Evolutionary conservation across 1,140 invertebrate genomes (phyloP), one percentile per base, ranked within the genome.

Genomic region (Steinernema khuongi): DNA sequence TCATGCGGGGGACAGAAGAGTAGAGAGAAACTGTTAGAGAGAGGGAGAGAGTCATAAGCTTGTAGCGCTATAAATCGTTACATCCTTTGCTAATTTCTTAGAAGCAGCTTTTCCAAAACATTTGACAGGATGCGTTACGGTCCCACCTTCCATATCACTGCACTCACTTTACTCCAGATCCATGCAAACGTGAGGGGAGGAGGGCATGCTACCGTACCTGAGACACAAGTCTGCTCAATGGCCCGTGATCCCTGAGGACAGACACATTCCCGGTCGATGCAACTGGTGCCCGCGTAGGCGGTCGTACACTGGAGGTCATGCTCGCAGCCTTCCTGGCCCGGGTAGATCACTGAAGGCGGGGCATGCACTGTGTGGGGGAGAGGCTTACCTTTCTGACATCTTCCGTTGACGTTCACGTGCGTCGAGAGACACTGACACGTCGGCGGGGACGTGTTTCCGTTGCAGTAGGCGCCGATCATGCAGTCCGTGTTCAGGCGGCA

Each of bases 341-440:
- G 83, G 69, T 81, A 84, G 69, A 84, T 81, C 19, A 85, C 83
- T 84, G 68, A 71, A 83, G 76, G 70, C 22, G 30, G 72, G 50
- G 72, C 70, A 70, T 31, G 29, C 11, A 60, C 36, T 43, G 30
- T 41, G 29, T 44, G 36, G 41, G 30, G 18, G 28, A 60, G 41
- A 18, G 14, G 71, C 79, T 43, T 50, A 84, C 83, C 74, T 74
- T 85, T 84, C 66, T 85, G 80, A 60, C 83, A 84, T 67, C 74
- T 75, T 29, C 80, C 79, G 71, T 85, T 72, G 18, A 84, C 74
- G 22, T 78, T 79, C 1, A 84, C 82, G 69, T 85, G 83, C 17
- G 83, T 84, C 17, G 83, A 85, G 18, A 84, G 73, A 71, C 83
- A 84, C 72, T 84, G 83, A 74, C 83, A 84, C 1, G 80, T 82